Base-by-base conservation (phyloP, 2,797 vertebrate genomes). In the Tympanoctomys barrerae region DNA sequence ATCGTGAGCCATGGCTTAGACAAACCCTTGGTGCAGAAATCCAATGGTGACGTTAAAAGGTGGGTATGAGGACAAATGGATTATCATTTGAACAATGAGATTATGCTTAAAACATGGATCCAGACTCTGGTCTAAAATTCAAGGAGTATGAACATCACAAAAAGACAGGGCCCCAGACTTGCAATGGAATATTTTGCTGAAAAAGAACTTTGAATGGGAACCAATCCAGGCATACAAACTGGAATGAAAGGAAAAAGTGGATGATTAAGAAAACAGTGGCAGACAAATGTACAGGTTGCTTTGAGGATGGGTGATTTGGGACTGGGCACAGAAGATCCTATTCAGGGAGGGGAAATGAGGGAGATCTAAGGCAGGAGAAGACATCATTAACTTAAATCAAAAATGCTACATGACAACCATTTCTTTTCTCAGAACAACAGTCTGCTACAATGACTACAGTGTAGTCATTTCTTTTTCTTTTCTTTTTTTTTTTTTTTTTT, bases 11-110 rank as follows among this genome's bases (percentile, higher is more conserved):
- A 46, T 8, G 13, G 13, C 49, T 86, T 28, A 81, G 54, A 62
- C 42, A 79, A 87, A 54, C 5, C 31, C 10, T 57, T 46, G 14
- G 21, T 36, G 19, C 26, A 83, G 62, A 66, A 64, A 91, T 77
- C 52, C 93, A n/a, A 80, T 39, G 66, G 31, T 73, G 81, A 31
- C 89, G 85, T 81, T 28, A 36, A 73, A 88, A 93, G n/a, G 36
- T 39, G 39, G 73, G 39, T 52, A 79, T 21, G 12, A 57, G 8
- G 26, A 18, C 77, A 42, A 39, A 57, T 19, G 1, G 1, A 7
- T 90, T 66, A n/a, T 14, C 21, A 57, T 31, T 39, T 57, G 16
- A 68, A 24, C 18, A 39, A 31, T 80, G 33, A 83, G 5, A 13
- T 54, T 68, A 28, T 3, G 19, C 26, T 46, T 62, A 13, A 33